A percentile compares a stretch with the other conserved stretches of the same genome.
Conservation (phyloP, 2,888 invertebrate genomes). For the Bellardia bayeri region DNA sequence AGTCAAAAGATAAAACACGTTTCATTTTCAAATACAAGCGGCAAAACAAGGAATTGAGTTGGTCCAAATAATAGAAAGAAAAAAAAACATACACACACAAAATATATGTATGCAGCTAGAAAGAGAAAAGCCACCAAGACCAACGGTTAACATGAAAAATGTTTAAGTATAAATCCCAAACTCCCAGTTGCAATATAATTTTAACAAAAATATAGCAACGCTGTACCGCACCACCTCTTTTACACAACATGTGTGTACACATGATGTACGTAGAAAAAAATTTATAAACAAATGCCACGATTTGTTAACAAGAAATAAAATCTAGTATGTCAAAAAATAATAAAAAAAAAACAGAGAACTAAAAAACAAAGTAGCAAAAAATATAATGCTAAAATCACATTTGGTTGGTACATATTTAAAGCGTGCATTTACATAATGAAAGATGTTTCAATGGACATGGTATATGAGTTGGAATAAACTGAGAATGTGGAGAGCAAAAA, state of each 20-base stretch:
- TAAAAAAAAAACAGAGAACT: constrained; percentile 29
- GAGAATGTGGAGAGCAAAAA: constrained; percentile 72
- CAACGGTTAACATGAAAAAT: constrained; percentile 71
- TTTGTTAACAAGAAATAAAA: constrained; percentile 74
- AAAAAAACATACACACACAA: neutral
- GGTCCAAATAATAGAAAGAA: constrained; percentile 33
- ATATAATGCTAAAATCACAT: constrained; percentile 72
- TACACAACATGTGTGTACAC: constrained; percentile 40
- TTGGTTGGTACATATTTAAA: constrained; percentile 77
- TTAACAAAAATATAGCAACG: constrained; percentile 66
- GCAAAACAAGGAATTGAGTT: constrained; percentile 53
- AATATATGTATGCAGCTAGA: neutral
- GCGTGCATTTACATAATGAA: constrained; percentile 83
- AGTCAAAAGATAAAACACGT: constrained; percentile 81
- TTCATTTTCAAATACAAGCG: constrained; percentile 62
- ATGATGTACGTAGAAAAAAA: constrained; percentile 48
- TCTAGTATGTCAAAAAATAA: constrained; percentile 58
- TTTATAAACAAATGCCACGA: constrained; percentile 70
- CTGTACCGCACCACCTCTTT: constrained; percentile 2
- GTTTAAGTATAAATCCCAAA: constrained; percentile 72
- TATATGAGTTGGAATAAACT: constrained; percentile 67
- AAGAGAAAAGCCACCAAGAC: constrained; percentile 47
- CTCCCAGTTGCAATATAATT: constrained; percentile 75
- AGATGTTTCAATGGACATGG: constrained; percentile 80
- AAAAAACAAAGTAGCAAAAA: constrained; percentile 57